Conservation (phyloP, 2,113 vertebrate genomes). For the Cygnus buccinator region DNA sequence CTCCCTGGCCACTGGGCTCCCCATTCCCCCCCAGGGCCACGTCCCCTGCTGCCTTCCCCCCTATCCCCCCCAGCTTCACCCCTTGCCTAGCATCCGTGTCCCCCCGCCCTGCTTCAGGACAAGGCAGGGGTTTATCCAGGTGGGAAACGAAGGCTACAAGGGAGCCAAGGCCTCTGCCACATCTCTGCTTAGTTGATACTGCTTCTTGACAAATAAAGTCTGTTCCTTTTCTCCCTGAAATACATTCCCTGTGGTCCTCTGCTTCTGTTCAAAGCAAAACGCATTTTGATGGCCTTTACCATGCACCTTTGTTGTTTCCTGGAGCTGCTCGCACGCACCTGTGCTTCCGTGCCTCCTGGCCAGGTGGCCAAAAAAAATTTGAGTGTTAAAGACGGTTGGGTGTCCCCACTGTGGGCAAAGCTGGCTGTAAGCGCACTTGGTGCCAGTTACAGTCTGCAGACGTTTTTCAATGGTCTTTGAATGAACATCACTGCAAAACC, state of each 20-base stretch:
- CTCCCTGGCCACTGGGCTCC: background rate
- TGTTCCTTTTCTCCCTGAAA: background rate
- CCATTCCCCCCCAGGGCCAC: background rate
- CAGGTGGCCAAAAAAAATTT: background rate
- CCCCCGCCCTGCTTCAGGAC: fast-evolving
- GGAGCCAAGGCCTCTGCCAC: background rate
- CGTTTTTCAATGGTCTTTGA: fast-evolving
- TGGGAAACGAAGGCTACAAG: background rate
- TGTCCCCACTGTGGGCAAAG: fast-evolving
- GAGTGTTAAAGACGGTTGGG: fast-evolving
- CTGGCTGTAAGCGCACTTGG: fast-evolving
- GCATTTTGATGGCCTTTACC: background rate
- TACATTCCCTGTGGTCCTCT: background rate
- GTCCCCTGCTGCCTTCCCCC: background rate
- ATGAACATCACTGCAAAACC: background rate
- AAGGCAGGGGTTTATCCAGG: background rate
- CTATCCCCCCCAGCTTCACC: background rate
- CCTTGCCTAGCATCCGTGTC: background rate
- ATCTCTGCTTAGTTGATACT: background rate
- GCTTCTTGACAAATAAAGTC: conserved; percentile 7
- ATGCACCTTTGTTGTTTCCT: fast-evolving
- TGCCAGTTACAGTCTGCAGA: background rate
- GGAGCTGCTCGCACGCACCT: background rate
- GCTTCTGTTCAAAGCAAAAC: background rate
- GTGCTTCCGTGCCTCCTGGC: fast-evolving